A percentile compares a stretch with the other conserved stretches of the same genome.
phyloP scores from a whole-genome alignment of 2,888 invertebrate species.

The Lucinisca nassula region DNA sequence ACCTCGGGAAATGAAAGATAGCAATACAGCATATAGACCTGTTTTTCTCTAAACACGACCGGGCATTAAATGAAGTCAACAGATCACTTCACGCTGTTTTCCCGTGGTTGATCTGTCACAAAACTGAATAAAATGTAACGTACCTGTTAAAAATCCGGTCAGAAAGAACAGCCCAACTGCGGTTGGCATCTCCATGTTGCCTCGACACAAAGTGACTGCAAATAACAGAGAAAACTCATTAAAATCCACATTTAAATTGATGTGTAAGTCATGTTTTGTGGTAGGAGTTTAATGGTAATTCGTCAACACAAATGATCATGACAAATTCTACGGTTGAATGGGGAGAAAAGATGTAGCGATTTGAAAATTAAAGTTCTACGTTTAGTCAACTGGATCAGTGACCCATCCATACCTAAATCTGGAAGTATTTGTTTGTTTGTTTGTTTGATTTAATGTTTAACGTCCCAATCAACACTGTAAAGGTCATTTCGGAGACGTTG shows the following conservation, averaged over 20 bases:
- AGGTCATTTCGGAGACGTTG: too few species aligned
- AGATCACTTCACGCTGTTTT: too few species aligned
- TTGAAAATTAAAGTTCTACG: neutral
- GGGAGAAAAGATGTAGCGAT: neutral
- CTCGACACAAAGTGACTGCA: neutral
- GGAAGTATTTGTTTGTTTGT: too few species aligned
- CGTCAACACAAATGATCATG: slow-evolving; percentile 3
- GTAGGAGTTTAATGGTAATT: neutral
- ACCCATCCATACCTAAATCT: too few species aligned
- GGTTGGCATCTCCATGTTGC: neutral
- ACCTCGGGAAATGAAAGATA: too few species aligned
- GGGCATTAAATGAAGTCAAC: too few species aligned
- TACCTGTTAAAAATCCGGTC: neutral
- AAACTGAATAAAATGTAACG: neutral
- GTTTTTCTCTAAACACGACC: too few species aligned
- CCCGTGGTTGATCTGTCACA: neutral
- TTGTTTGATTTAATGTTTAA: too few species aligned
- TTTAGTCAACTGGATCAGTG: neutral
- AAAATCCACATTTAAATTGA: neutral
- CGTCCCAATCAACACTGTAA: too few species aligned
- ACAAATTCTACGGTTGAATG: neutral
- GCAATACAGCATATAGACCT: too few species aligned
- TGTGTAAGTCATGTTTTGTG: slow-evolving; percentile 1
- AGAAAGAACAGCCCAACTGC: neutral
- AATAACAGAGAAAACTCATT: neutral